A percentile compares a stretch with the other conserved stretches of the same genome.
Conservation (phyloP, 2,113 vertebrate species). For the Limanda limanda region DNA sequence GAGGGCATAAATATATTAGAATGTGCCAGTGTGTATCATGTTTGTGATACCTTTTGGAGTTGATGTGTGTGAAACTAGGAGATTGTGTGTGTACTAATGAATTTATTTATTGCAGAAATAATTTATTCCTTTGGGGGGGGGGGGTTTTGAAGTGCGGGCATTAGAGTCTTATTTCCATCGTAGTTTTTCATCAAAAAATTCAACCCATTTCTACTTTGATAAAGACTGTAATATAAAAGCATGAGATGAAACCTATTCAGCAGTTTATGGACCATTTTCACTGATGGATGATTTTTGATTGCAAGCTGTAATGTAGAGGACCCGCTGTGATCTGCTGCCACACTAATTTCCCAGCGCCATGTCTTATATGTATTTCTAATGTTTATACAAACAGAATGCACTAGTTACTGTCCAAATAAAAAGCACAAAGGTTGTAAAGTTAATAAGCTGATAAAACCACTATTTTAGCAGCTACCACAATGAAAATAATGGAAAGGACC, state of each 20-base stretch:
- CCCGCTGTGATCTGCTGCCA: constrained; percentile 51
- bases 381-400: constrained; percentile 76
- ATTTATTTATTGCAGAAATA: constrained; percentile 61
- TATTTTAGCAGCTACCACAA: constrained; percentile 37
- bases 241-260: constrained; percentile 63
- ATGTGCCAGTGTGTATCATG: constrained; percentile 75
- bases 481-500: constrained; percentile 57
- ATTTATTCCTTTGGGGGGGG: constrained; percentile 57
- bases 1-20: constrained; percentile 72
- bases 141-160: constrained; percentile 37
- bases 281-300: constrained; percentile 53
- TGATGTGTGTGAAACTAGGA: constrained; percentile 69
- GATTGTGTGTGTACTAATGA: constrained; percentile 41
- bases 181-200: constrained; percentile 67
- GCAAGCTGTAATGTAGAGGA: constrained; percentile 49
- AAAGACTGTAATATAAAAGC: constrained; percentile 76
- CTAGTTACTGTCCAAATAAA: constrained; percentile 61
- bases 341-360: constrained; percentile 54
- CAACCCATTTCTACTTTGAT: constrained; percentile 75
- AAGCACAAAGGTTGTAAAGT: constrained; percentile 72
- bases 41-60: constrained; percentile 75
- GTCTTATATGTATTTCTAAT: constrained; percentile 63
- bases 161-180: constrained; percentile 60
- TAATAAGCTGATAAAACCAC: constrained; percentile 42
- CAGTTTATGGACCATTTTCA: constrained; percentile 62